These are phyloP conservation scores for Amiota communis DNA, from an alignment of 2,888 invertebrate genomes.

Conservation along the genomic window DNA sequence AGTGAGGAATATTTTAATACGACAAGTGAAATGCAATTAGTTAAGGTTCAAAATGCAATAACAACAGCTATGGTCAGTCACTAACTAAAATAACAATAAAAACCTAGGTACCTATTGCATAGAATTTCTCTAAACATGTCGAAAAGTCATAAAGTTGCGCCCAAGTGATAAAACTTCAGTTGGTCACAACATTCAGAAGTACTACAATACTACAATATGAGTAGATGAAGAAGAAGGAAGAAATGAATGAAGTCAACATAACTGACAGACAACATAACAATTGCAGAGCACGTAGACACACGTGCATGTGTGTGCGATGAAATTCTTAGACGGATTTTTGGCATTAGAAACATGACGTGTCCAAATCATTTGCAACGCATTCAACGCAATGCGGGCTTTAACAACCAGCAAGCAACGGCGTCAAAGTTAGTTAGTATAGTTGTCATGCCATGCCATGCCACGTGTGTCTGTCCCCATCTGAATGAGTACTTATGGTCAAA, in stretches of 20 bases:
- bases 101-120: constrained; percentile 37
- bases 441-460: background rate
- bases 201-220: background rate
- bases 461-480: background rate
- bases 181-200: no score
- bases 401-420: no score
- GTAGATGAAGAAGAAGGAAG: background rate
- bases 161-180: constrained; percentile 21
- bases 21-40: constrained; percentile 65
- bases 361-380: background rate
- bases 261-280: constrained; percentile 35
- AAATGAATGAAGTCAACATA: background rate
- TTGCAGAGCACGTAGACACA: constrained; percentile 53
- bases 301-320: constrained; percentile 1
- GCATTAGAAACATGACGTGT: constrained; percentile 8
- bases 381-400: background rate
- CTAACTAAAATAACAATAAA: constrained; percentile 46
- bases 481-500: constrained; percentile 12
- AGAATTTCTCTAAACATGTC: constrained; percentile 55
- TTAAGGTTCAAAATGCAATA: constrained; percentile 46
- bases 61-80: constrained; percentile 30
- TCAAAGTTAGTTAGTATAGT: no score
- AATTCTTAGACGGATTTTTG: constrained; percentile 25
- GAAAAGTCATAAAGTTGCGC: constrained; percentile 39
- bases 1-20: constrained; percentile 42